phyloP scores from a whole-genome alignment of 2,888 invertebrate genomes.

The Chesias legatella region DNA sequence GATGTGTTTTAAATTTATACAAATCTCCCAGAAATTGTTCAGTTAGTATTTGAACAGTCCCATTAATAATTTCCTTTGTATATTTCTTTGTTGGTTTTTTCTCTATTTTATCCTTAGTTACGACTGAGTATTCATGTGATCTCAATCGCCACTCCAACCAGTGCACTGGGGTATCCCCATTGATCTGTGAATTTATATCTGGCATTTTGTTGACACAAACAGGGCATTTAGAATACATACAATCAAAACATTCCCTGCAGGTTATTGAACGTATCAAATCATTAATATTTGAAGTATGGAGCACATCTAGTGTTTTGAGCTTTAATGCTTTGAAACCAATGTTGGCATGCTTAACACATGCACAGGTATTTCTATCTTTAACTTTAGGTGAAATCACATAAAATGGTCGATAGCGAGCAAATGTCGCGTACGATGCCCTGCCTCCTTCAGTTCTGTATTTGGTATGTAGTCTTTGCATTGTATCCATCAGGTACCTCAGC shows the following conservation, averaged over 20 bases:
- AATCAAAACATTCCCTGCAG: too few relatives aligned
- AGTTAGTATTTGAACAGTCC: background rate
- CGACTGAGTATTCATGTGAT: too few relatives aligned
- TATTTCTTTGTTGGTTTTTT: conserved; percentile 2
- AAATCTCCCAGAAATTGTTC: background rate
- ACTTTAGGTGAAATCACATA: conserved; percentile 26
- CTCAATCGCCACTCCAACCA: too few relatives aligned
- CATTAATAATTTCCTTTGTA: background rate
- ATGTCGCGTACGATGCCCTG: conserved; percentile 21
- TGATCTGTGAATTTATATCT: too few relatives aligned
- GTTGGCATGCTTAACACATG: conserved; percentile 26
- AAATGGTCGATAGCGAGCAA: conserved; percentile 27
- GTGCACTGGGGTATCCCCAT: too few relatives aligned
- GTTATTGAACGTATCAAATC: too few relatives aligned
- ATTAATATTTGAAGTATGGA: too few relatives aligned
- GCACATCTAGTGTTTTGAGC: too few relatives aligned
- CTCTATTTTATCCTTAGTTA: background rate
- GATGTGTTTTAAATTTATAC: background rate
- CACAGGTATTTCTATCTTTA: conserved; percentile 25
- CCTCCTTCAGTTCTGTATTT: conserved; percentile 26
- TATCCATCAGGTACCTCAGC: conserved; percentile 21
- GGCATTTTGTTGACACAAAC: too few relatives aligned
- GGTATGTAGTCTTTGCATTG: conserved; percentile 22
- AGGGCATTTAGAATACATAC: too few relatives aligned
- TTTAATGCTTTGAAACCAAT: conserved; percentile 2